Percentiles rank a stretch among this genome's conserved stretches.
These are phyloP conservation scores for Danio aesculapii DNA, from an alignment of 2,797 vertebrate genomes.

Conservation along the genomic window DNA sequence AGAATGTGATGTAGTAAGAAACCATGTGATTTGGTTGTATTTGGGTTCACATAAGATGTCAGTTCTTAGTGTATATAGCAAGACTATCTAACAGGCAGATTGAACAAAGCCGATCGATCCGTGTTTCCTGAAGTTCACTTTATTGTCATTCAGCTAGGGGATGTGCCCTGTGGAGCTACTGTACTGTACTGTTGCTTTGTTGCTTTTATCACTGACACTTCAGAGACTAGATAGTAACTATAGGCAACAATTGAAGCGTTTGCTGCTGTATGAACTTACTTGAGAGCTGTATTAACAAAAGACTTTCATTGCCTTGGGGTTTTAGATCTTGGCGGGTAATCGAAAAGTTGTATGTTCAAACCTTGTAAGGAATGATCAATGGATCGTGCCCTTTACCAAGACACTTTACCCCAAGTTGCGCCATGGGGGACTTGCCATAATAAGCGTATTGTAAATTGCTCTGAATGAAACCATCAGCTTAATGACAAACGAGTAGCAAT, in stretches of 20 bases:
- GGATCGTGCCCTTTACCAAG: constrained; percentile 9
- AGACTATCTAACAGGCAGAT: constrained; percentile 32
- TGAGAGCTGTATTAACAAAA: constrained; percentile 53
- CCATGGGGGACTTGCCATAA: constrained; percentile 4
- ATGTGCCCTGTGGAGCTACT: constrained; percentile 16
- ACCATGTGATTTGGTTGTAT: constrained; percentile 19
- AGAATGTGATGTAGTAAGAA: not conserved
- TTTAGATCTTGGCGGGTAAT: constrained; percentile 12
- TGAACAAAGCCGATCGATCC: constrained; percentile 47
- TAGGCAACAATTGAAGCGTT: constrained; percentile 39
- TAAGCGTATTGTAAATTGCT: constrained; percentile 35
- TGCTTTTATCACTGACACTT: constrained; percentile 2
- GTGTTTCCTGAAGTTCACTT: constrained; percentile 30
- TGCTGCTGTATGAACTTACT: constrained; percentile 66
- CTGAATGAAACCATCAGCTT: constrained; percentile 36
- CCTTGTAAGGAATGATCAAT: constrained; percentile 10
- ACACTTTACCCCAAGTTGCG: constrained; percentile 10
- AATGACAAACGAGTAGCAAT: constrained; percentile 41
- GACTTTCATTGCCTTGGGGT: not conserved
- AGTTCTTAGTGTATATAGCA: constrained; percentile 25
- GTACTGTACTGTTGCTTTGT: not conserved
- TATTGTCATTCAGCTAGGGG: constrained; percentile 12
- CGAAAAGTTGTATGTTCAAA: constrained; percentile 5
- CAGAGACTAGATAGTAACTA: constrained; percentile 26
- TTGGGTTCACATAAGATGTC: constrained; percentile 37